phyloP scores from a whole-genome alignment of 2,797 vertebrate genomes.

The Rhabdophis nuchalis region DNA sequence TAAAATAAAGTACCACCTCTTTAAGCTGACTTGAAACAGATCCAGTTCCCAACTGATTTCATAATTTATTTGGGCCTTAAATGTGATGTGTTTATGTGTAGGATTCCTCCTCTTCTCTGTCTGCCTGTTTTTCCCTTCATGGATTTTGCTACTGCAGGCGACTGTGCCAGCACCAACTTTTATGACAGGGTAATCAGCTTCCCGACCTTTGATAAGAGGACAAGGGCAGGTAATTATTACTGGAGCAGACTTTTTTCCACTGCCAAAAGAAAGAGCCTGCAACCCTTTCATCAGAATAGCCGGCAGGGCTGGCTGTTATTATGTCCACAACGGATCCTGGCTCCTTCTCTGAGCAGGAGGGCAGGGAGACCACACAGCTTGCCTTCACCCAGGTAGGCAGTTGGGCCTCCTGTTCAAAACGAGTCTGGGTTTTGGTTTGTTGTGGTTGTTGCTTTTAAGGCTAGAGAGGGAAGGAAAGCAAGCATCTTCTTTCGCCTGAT shows the following conservation, averaged over 20 bases:
- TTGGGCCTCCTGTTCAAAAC: not conserved
- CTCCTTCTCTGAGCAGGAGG: accelerated
- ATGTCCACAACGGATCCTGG: accelerated
- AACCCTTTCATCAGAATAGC: conserved; percentile 12
- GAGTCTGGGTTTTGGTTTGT: not conserved
- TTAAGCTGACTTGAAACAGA: conserved; percentile 17
- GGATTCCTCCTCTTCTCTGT: not conserved
- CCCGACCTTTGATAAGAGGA: not conserved
- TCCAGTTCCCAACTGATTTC: not conserved
- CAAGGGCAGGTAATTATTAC: not conserved
- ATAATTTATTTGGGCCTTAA: conserved; percentile 16
- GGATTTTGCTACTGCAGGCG: not conserved
- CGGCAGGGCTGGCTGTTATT: not conserved
- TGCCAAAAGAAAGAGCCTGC: not conserved
- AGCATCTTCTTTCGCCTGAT: not conserved
- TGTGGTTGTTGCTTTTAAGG: not conserved
- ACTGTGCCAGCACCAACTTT: conserved; percentile 12
- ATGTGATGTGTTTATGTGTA: not conserved
- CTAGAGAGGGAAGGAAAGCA: not conserved
- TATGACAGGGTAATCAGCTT: conserved; percentile 21
- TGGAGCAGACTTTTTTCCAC: not conserved
- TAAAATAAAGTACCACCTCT: too few species aligned
- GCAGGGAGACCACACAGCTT: not conserved
- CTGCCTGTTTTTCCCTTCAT: not conserved
- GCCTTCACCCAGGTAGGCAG: not conserved